Base-by-base conservation (phyloP, 1,140 invertebrate species). In the Pinna nobilis region DNA sequence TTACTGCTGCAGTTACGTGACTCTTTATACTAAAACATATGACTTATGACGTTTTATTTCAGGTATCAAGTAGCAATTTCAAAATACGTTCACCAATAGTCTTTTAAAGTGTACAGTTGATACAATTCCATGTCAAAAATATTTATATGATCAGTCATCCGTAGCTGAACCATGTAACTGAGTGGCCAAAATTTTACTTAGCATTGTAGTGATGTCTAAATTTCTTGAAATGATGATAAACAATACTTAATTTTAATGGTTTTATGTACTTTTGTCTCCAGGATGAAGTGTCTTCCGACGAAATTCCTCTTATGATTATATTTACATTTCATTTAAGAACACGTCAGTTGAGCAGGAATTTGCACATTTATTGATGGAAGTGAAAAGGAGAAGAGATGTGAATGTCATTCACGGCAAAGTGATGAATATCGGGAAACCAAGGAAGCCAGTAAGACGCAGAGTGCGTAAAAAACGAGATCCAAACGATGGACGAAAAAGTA, bases 341-440 rank as follows among this genome's bases (percentile, higher is more conserved):
- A 63, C 59, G 7, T 63, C 57, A 37, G 72, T 74, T 0, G 57
- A 63, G 47, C 55, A 68, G n/a, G 37, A 61, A 18, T 74, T 74
- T 44, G 65, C 50, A 6, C 49, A 61, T 49, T 49, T 68, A 2
- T 37, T 66, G 18, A 53, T 53, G 18, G 72, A 74, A 63, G 32
- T 74, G 6, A 68, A 55, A n/a, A 51, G 32, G 30, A 53, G 35
- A 6, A 61, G 64, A 63, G 47, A 60, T 11, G 20, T 74, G 2
- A 39, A 60, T 1, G 59, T 74, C 15, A 74, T 30, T 44, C 59
- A 74, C 47, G 72, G 72, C 1, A 69, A 32, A 39, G 47, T 74
- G 3, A 63, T 68, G 65, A 59, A 44, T 20, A 37, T 47, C 9
- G 65, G 51, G n/a, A 68, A 68, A 68, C 68, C 68, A 35, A 33